phyloP scores from a whole-genome alignment of 2,797 vertebrate genomes.

The Trachops cirrhosus region DNA sequence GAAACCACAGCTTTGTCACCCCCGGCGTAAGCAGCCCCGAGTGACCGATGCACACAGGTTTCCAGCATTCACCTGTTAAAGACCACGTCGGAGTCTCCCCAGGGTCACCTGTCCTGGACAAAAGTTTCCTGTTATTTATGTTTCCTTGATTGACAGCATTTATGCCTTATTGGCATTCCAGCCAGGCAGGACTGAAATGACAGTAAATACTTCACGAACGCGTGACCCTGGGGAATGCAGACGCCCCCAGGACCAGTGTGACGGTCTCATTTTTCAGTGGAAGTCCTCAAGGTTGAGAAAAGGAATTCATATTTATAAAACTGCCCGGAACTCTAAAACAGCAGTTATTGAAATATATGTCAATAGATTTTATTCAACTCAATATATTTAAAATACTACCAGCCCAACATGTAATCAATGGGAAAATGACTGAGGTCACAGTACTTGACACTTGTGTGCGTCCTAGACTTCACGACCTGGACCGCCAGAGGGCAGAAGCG shows the following conservation, averaged over 20 bases:
- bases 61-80: not conserved
- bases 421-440: not conserved
- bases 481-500: not conserved
- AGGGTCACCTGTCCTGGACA: not conserved
- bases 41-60: not conserved
- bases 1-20: constrained; percentile 15
- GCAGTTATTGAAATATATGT: not conserved
- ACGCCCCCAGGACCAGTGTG: not conserved
- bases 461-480: not conserved
- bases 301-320: not conserved
- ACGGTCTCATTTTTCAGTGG: not conserved
- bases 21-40: not conserved
- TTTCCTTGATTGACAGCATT: constrained; percentile 21
- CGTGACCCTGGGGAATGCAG: not conserved
- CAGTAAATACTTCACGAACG: constrained; percentile 15
- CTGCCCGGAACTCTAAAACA: not conserved
- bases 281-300: not conserved
- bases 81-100: constrained; percentile 39
- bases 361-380: not conserved
- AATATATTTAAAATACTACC: not conserved
- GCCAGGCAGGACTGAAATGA: constrained; percentile 13
- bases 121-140: constrained; percentile 1
- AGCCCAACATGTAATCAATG: not conserved
- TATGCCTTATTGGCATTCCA: constrained; percentile 11
- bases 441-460: not conserved